phyloP scores from a whole-genome alignment of 1,140 invertebrate genomes.

The Plodia interpunctella region DNA sequence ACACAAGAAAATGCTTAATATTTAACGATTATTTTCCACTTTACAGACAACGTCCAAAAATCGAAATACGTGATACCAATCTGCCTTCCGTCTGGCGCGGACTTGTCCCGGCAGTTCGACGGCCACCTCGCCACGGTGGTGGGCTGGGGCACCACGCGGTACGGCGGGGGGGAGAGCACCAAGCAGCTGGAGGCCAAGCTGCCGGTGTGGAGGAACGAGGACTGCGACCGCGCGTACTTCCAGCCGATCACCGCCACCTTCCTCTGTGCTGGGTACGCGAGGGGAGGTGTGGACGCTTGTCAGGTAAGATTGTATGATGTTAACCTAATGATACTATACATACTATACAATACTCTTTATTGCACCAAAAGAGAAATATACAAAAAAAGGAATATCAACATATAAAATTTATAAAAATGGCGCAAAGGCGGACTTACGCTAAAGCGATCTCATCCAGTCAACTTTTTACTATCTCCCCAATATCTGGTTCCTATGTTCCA shows the following conservation, averaged over 20 bases:
- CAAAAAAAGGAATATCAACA: no score
- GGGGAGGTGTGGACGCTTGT: constrained; percentile 94
- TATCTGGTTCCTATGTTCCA: no score
- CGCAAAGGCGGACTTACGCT: no score
- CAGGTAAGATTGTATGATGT: no score
- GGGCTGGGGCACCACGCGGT: constrained; percentile 94
- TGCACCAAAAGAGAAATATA: no score
- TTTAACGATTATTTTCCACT: background rate
- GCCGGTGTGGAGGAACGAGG: constrained; percentile 94
- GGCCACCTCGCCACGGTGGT: constrained; percentile 88
- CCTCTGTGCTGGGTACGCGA: constrained; percentile 92
- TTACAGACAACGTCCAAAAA: constrained; percentile 82
- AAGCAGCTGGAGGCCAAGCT: constrained; percentile 89
- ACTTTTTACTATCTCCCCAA: no score
- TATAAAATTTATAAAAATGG: no score
- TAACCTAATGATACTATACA: no score
- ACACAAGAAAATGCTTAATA: background rate
- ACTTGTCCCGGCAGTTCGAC: constrained; percentile 79
- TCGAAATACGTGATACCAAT: constrained; percentile 92
- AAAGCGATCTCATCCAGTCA: no score
- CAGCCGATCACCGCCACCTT: constrained; percentile 95
- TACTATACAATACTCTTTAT: no score
- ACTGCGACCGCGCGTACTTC: constrained; percentile 93
- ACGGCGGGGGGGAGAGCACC: constrained; percentile 90
- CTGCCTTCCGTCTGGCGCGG: constrained; percentile 83